Base-by-base conservation (phyloP, 2,888 invertebrate species). In the Idaea biselata region DNA sequence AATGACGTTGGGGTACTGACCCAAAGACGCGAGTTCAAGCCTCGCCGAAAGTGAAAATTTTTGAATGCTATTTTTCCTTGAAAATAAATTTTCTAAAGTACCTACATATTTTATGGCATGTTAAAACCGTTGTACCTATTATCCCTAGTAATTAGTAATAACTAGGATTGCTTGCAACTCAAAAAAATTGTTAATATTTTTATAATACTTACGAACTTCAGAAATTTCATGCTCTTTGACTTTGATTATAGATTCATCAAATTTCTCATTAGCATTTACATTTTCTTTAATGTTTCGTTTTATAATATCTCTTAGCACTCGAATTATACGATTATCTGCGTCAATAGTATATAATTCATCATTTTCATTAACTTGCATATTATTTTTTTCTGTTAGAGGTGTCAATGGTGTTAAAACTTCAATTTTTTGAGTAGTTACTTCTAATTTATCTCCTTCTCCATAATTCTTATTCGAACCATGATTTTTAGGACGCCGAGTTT, bases 121-220 rank as follows among this genome's bases (percentile, higher is more conserved):
- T n/a, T n/a, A n/a, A n/a, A n/a, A n/a, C n/a, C n/a, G n/a, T n/a
- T 25, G 5, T 25, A 25, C 25, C 5, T 25, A 25, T 25, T 5
- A 25, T 25, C 25, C 25, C 25, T 25, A 25, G 25, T 3, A 25
- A 25, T 25, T 3, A 25, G 25, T 25, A 25, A 25, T 25, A 25
- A 25, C 25, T n/a, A n/a, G n/a, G n/a, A n/a, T n/a, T n/a, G n/a
- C n/a, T 3, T 25, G 5, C 25, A 25, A 25, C 56, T 60, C 59
- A 25, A 54, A 60, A 16, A 57, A 59, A 55, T 57, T 54, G 16
- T 6, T 11, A 11, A 58, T 1, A 25, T 3, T 5, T 25, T 1
- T 25, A 25, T 25, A 68, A 71, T 71, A 83, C 88, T 85, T 79
- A 89, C 89, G 67, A 18, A 86, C 71, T 84, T 88, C 87, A 72